Evolutionary conservation across 1,140 invertebrate genomes (phyloP).

Genomic region (Anoplophora glabripennis): DNA sequence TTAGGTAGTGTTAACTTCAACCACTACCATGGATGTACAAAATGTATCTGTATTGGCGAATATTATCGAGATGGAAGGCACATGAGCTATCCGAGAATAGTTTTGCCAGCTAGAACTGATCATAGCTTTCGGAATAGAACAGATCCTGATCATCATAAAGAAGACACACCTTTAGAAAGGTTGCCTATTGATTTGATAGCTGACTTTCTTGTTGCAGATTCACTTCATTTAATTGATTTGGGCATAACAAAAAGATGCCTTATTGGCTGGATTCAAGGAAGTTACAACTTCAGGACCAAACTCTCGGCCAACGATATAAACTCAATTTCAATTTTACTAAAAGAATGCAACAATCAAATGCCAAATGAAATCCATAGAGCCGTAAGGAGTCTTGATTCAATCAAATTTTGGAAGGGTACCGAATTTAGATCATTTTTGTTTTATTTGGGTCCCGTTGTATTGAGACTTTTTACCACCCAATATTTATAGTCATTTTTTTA

Average conservation of each 20-base stretch:
- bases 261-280: conserved; percentile 19
- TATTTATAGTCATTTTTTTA: neutral
- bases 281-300: too few relatives aligned
- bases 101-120: neutral
- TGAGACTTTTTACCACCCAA: conserved; percentile 33
- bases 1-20: neutral
- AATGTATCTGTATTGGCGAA: neutral
- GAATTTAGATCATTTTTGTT: conserved; percentile 15
- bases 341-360: too few relatives aligned
- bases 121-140: neutral
- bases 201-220: conserved; percentile 27
- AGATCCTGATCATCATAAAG: conserved; percentile 21
- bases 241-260: conserved; percentile 27
- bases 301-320: too few relatives aligned
- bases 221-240: conserved; percentile 26
- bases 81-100: neutral
- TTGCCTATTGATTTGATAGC: conserved; percentile 25
- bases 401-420: conserved; percentile 4
- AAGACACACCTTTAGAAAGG: conserved; percentile 14
- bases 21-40: neutral
- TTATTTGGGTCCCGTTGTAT: conserved; percentile 32
- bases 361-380: too few relatives aligned
- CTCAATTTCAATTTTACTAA: too few relatives aligned
- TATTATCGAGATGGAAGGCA: neutral
- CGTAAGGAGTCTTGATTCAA: too few relatives aligned